Conservation (phyloP, 2,888 invertebrate genomes). For the Apantesis nais region DNA sequence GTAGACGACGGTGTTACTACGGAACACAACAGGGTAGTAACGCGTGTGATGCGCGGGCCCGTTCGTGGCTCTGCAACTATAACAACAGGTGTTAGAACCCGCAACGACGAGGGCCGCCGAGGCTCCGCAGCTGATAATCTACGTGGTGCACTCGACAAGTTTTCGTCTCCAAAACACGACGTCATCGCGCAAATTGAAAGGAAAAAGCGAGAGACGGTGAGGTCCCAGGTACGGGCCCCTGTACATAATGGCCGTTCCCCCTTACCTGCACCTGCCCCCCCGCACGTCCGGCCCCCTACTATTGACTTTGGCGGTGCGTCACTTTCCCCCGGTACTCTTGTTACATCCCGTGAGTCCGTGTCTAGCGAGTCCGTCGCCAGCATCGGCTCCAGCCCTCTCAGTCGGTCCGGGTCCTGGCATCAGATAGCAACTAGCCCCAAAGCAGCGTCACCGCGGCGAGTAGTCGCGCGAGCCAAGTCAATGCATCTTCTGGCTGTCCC, state of each 20-base stretch:
- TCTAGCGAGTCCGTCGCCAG: slow-evolving; percentile 68
- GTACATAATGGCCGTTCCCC: slow-evolving; percentile 62
- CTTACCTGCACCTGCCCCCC: slow-evolving; percentile 62
- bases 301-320: slow-evolving; percentile 54
- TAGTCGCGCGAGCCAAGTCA: slow-evolving; percentile 88
- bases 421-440: slow-evolving; percentile 85
- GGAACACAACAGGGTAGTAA: slow-evolving; percentile 88
- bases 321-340: slow-evolving; percentile 57
- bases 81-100: slow-evolving; percentile 84
- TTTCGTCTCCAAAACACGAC: slow-evolving; percentile 67
- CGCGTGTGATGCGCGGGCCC: slow-evolving; percentile 91
- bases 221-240: slow-evolving; percentile 70
- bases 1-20: slow-evolving; percentile 74
- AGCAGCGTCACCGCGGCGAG: slow-evolving; percentile 73
- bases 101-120: slow-evolving; percentile 71
- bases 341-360: slow-evolving; percentile 71
- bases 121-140: slow-evolving; percentile 67
- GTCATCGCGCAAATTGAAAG: slow-evolving; percentile 62
- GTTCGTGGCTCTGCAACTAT: slow-evolving; percentile 90
- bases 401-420: slow-evolving; percentile 93
- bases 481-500: slow-evolving; percentile 90
- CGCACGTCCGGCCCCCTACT: slow-evolving; percentile 55
- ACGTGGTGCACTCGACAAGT: slow-evolving; percentile 86
- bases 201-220: slow-evolving; percentile 57
- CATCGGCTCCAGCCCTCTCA: slow-evolving; percentile 62